phyloP scores from a whole-genome alignment of 2,888 invertebrate genomes.

The Mythimna vitellina region DNA sequence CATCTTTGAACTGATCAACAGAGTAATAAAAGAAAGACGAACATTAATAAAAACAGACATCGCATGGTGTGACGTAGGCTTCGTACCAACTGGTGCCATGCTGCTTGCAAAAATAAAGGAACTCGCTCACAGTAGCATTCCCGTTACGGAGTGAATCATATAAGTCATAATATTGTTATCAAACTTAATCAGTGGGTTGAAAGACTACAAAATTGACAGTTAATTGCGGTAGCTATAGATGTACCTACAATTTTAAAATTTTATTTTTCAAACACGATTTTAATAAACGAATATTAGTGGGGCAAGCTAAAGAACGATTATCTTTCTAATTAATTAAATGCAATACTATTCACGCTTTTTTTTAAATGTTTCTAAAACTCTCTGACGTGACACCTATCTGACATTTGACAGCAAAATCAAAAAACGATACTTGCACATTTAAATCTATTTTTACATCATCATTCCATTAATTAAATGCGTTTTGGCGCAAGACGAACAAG shows the following conservation, averaged over 20 bases:
- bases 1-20: neutral
- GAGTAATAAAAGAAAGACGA: slow-evolving; percentile 38
- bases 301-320: neutral
- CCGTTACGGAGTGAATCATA: slow-evolving; percentile 68
- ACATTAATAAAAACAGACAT: slow-evolving; percentile 35
- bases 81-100: slow-evolving; percentile 68
- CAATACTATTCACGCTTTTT: slow-evolving; percentile 8
- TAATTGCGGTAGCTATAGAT: neutral
- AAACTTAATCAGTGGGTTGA: slow-evolving; percentile 16
- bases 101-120: slow-evolving; percentile 62
- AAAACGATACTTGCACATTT: slow-evolving; percentile 24
- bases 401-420: slow-evolving; percentile 21
- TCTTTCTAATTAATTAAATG: neutral
- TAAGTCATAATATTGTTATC: slow-evolving; percentile 30
- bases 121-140: slow-evolving; percentile 53
- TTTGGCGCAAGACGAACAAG: slow-evolving; percentile 30
- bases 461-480: slow-evolving; percentile 32
- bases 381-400: slow-evolving; percentile 2
- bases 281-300: neutral
- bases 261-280: neutral
- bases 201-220: slow-evolving; percentile 6
- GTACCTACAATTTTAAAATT: neutral
- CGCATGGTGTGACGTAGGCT: slow-evolving; percentile 36
- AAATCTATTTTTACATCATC: slow-evolving; percentile 18
- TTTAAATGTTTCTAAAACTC: slow-evolving; percentile 3